Evolutionary conservation across 1,140 invertebrate genomes (phyloP).

Genomic region (Wasmannia auropunctata): DNA sequence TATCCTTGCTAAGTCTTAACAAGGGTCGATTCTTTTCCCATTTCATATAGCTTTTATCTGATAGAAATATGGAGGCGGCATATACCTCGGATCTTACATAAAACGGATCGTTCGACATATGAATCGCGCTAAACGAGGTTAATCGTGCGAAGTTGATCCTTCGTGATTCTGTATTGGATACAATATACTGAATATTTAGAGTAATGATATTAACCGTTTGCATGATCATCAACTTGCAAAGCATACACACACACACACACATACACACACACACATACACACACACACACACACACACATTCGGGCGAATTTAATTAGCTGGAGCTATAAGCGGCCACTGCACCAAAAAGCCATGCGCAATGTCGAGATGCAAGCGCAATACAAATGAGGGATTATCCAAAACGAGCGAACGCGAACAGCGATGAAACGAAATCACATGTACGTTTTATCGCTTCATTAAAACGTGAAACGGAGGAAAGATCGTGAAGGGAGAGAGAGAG

Average conservation of each 20-base stretch:
- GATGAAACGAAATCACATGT: constrained; percentile 27
- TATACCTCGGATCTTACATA: not conserved
- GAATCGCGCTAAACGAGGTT: not conserved
- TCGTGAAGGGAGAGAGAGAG: not conserved
- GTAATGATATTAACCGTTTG: constrained; percentile 23
- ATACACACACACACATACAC: too few relatives aligned
- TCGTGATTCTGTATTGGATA: not conserved
- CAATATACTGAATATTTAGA: constrained; percentile 13
- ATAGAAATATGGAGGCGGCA: not conserved
- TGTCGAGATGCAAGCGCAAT: constrained; percentile 27
- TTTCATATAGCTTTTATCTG: not conserved
- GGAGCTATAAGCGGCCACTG: constrained; percentile 5
- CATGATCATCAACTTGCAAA: not conserved
- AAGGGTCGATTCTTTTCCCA: not conserved
- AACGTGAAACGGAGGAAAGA: constrained; percentile 22
- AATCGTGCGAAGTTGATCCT: not conserved
- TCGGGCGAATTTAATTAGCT: constrained; percentile 35
- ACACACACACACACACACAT: too few relatives aligned
- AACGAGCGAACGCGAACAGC: not conserved
- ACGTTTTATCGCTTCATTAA: constrained; percentile 50
- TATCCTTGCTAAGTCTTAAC: constrained; percentile 32
- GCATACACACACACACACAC: too few relatives aligned
- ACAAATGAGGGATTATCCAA: constrained; percentile 54
- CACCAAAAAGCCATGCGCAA: constrained; percentile 26
- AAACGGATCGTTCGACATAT: not conserved